Evolutionary conservation across 2,888 invertebrate species (phyloP).

Genomic region (Lithosia quadra): DNA sequence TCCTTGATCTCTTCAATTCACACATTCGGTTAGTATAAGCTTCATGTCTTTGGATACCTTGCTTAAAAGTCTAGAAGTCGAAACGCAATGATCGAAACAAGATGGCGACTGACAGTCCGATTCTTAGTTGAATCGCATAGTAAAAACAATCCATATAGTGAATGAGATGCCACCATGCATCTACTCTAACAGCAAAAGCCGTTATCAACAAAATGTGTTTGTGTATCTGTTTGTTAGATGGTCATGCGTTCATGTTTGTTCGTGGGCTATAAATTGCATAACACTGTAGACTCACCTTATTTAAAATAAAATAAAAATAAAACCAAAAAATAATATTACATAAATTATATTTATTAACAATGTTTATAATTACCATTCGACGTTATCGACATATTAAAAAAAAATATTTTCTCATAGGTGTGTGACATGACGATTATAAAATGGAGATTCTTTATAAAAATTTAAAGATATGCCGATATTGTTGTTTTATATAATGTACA

Average conservation of each 20-base stretch:
- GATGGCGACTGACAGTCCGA: too few relatives aligned
- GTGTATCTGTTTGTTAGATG: constrained; percentile 43
- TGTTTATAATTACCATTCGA: constrained; percentile 77
- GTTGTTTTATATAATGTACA: constrained; percentile 60
- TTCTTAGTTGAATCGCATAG: constrained; percentile 1
- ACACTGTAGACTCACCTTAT: constrained; percentile 80
- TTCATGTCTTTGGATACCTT: background rate
- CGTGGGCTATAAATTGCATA: constrained; percentile 84
- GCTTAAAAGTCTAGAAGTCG: background rate
- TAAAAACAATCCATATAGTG: constrained; percentile 48
- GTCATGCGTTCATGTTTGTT: constrained; percentile 48
- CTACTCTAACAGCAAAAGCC: constrained; percentile 80
- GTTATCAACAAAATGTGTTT: constrained; percentile 46
- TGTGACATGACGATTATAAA: constrained; percentile 67
- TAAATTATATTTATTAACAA: constrained; percentile 85
- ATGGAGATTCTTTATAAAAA: constrained; percentile 73
- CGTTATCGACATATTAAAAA: constrained; percentile 69
- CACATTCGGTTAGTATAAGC: too few relatives aligned
- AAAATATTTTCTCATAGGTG: constrained; percentile 69
- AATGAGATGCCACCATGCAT: constrained; percentile 71
- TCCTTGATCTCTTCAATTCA: too few relatives aligned
- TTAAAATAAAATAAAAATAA: constrained; percentile 64
- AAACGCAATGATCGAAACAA: too few relatives aligned
- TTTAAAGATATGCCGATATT: constrained; percentile 51
- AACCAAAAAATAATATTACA: constrained; percentile 79